Conservation (phyloP, 2,113 vertebrate genomes). For the Aleadryas rufinucha region DNA sequence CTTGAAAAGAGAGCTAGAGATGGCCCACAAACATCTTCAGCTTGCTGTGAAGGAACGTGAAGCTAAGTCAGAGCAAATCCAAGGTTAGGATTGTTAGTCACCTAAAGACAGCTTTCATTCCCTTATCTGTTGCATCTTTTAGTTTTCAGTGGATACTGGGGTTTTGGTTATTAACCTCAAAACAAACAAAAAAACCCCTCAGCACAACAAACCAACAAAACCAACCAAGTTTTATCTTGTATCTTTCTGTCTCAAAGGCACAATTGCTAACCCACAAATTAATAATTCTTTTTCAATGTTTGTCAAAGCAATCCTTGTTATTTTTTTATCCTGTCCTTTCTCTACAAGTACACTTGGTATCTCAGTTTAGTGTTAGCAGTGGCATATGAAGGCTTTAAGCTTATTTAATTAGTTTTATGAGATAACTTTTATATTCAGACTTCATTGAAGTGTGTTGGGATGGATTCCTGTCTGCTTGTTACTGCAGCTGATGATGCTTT, state of each 20-base stretch:
- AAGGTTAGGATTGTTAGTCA: slow-evolving; percentile 65
- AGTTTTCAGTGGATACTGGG: background rate
- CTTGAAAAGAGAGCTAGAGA: slow-evolving; percentile 82
- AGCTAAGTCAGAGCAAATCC: slow-evolving; percentile 69
- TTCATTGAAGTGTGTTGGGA: background rate
- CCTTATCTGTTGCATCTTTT: background rate
- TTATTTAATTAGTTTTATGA: background rate
- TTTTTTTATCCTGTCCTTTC: background rate
- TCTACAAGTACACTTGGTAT: background rate
- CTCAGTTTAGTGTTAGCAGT: background rate
- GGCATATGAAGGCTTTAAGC: background rate
- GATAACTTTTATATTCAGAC: background rate
- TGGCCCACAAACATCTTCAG: slow-evolving; percentile 80
- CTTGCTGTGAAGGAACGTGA: slow-evolving; percentile 77
- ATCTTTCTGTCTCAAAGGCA: background rate
- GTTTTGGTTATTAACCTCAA: background rate
- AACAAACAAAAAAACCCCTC: background rate
- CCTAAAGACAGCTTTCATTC: background rate
- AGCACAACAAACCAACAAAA: background rate
- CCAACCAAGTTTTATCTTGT: background rate
- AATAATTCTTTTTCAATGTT: background rate
- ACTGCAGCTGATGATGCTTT: background rate
- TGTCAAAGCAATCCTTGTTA: background rate
- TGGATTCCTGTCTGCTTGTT: background rate
- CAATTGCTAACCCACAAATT: background rate